Base-by-base conservation (phyloP, 2,797 vertebrate species). In the Lophius americanus region DNA sequence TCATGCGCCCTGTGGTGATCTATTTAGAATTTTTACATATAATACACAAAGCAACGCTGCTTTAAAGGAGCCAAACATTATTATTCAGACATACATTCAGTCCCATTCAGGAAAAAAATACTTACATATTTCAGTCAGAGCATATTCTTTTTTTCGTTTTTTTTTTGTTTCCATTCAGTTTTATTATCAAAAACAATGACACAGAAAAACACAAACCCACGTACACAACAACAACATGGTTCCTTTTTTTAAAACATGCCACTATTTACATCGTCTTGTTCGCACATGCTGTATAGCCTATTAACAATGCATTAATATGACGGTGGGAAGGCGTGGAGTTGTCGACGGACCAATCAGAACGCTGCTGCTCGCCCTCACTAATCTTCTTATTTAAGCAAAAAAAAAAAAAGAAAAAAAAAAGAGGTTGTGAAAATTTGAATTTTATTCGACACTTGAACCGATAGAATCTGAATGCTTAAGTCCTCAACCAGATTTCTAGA, bases 221-320 rank as follows among this genome's bases (percentile, higher is more conserved):
- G 77, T 89, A 91, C 91, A 94, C 91, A 91, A 90, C 91, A 89
- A 89, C 91, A 80, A 89, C 79, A 89, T 86, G 70, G 61, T 88
- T 90, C 86, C 85, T 88, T 13, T 86, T 86, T 89, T 94, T 75
- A 85, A 88, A 91, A 93, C 96, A 96, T 97, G 97, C 96, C 89
- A 80, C 92, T 96, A 90, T 95, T 91, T 95, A 96, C 94, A 93
- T 86, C 74, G 63, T 87, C 63, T 89, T 92, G 89, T 92, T 91
- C 90, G 41, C 88, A 83, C 96, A 96, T 97, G 97, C 96, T 94
- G 85, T 92, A 23, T 23, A 81, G 88, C 82, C 60, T 89, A 94
- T 88, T 85, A 91, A 82, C 87, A 64, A 90, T 88, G 85, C 92
- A 82, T 84, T 41, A 90, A 87, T 79, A 89, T 87, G 88, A 88